Evolutionary conservation across 2,888 invertebrate genomes (phyloP), one percentile per base, ranked within the genome.

Genomic region (Xestia c-nigrum): DNA sequence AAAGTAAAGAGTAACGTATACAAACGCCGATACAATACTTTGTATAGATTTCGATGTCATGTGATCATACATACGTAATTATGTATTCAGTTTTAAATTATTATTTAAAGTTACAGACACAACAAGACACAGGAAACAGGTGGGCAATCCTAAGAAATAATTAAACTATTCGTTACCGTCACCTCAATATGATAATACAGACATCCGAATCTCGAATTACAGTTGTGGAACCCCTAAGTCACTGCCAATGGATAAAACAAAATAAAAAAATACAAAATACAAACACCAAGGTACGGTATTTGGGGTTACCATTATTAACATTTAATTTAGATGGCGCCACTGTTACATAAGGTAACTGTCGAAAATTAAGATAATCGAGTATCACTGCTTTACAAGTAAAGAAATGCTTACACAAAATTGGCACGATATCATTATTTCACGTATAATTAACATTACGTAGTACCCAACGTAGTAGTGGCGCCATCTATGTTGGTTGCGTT

Each of bases 31-130:
- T 78, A 81, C 80, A 83, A 85, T 78, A 78, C 21, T 82, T 75
- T 81, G 84, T 81, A 86, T 72, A 72, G 50, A 80, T 87, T 84
- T 88, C 85, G 85, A 87, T 87, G 87, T 88, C 78, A 80, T 81
- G 79, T 83, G 68, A 85, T 80, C 64, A 68, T 84, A 78, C 68
- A 74, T 82, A 84, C 55, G 69, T 79, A 78, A 76, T 82, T 66
- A 77, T 71, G 73, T 76, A 74, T 80, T 74, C 21, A 81, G 52
- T 72, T 80, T 74, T 52, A 16, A 40, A n/a, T 72, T 83, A 83
- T 64, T 61, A 72, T n/a, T 72, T 76, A 80, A 72, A 61, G 61
- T 76, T 76, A 74, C 16, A 72, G 64, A 81, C 74, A 73, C 71
- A 85, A 84, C 66, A 77, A 79, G 47, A 78, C 73, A 57, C n/a